Conservation (phyloP, 2,797 vertebrate genomes). For the Eutrigla gurnardus region DNA sequence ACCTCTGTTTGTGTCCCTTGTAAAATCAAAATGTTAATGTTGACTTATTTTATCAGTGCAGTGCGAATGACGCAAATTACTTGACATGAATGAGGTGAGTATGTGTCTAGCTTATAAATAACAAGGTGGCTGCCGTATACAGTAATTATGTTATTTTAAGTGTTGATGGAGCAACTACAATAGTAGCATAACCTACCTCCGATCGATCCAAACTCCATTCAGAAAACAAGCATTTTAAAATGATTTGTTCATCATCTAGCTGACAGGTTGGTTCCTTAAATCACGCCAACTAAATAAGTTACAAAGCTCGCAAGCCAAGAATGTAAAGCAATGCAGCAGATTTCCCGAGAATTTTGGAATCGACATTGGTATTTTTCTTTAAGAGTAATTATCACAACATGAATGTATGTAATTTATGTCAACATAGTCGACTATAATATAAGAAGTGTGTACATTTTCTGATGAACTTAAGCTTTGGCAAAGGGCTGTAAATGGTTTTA, state of each 20-base stretch:
- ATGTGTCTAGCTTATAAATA: no score
- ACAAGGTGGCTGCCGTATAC: no score
- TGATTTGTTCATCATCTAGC: no score
- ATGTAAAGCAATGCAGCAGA: background rate
- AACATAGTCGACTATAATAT: slow-evolving; percentile 9
- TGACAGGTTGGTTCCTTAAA: no score
- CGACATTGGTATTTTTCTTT: slow-evolving; percentile 14
- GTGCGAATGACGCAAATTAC: no score
- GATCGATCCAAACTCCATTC: no score
- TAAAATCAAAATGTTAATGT: background rate
- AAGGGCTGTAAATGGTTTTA: slow-evolving; percentile 41
- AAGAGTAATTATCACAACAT: background rate
- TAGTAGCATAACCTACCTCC: no score
- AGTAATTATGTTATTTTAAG: no score
- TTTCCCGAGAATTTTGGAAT: background rate
- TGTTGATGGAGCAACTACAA: no score
- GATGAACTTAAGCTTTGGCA: slow-evolving; percentile 13
- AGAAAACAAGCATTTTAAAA: no score
- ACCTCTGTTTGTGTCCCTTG: background rate
- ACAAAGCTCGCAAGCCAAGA: background rate
- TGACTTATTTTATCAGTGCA: background rate
- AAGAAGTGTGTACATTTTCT: background rate
- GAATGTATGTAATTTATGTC: background rate
- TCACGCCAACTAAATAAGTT: no score
- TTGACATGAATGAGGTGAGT: no score